Base-by-base conservation (phyloP, 2,797 vertebrate species). In the Aselliscus stoliczkanus region DNA sequence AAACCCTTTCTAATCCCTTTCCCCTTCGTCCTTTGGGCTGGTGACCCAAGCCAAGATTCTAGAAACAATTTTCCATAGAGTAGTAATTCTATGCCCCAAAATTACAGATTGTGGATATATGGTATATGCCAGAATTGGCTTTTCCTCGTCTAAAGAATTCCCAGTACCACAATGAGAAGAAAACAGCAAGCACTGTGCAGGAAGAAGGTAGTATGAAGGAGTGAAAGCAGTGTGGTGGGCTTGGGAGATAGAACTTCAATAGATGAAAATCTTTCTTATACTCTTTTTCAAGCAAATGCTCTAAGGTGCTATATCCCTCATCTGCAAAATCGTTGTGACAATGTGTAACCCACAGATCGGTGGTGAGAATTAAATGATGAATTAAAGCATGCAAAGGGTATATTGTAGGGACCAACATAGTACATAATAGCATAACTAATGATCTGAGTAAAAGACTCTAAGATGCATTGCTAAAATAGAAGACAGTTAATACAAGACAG, bases 301-400 rank as follows among this genome's bases (percentile, higher is more conserved):
- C 47, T n/a, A 67, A 69, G 18, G 1, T 14, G 6, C 42, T 64
- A 50, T 15, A 79, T 14, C 29, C 4, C 12, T 25, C 37, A 54
- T 72, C 39, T 4, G 39, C 52, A 84, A 94, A 96, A 87, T 14
- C 31, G n/a, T 14, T 80, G 31, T 82, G 39, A 10, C 82, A 72
- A 89, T 88, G 20, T 89, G 47, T 95, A 88, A 65, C 42, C 37
- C n/a, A 44, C 18, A 90, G 82, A 89, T n/a, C 0, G 8, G 21
- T 47, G 96, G 37, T 85, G 65, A 96, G 44, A 76, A 70, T 73
- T 92, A 95, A 20, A 17, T 54, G 31, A 88, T 88, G 42, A 83
- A 83, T 88, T 87, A 60, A 37, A 31, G 2, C 13, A 31, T 54
- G 5, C 39, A 60, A 37, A 8, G 11, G 20, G n/a, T 6, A 14